These are phyloP conservation scores for Drosophila rhopaloa DNA, from an alignment of 1,140 invertebrate species.

Conservation along the genomic window DNA sequence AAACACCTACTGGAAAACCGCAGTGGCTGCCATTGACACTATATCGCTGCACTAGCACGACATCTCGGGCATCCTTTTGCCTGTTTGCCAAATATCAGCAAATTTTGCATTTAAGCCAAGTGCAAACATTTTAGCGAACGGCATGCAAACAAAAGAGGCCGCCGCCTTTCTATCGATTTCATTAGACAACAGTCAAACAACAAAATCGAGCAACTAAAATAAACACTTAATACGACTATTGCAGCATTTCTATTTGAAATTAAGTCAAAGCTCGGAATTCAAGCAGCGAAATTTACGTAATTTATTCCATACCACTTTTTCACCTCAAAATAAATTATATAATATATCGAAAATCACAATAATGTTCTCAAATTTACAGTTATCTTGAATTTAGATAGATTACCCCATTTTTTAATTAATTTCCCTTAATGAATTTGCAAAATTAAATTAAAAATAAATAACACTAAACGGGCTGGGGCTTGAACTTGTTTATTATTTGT, in stretches of 20 bases:
- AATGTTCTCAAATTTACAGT: too few relatives aligned
- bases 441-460: too few relatives aligned
- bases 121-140: constrained; percentile 36
- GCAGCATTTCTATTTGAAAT: constrained; percentile 18
- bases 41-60: constrained; percentile 2
- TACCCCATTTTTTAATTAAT: too few relatives aligned
- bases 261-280: neutral
- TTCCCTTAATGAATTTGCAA: too few relatives aligned
- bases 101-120: constrained; percentile 38
- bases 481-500: too few relatives aligned
- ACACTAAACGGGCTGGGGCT: too few relatives aligned
- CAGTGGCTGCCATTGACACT: constrained; percentile 26
- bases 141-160: constrained; percentile 12
- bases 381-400: too few relatives aligned
- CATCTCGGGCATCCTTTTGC: constrained; percentile 6
- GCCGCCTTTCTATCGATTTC: constrained; percentile 12
- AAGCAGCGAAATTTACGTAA: neutral
- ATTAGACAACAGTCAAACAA: neutral
- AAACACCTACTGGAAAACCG: constrained; percentile 16
- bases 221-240: constrained; percentile 5
- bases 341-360: too few relatives aligned
- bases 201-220: neutral
- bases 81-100: constrained; percentile 35
- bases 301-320: too few relatives aligned
- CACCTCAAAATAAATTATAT: too few relatives aligned